Evolutionary conservation across 2,797 vertebrate species (phyloP).

Genomic region (Tinamus major): DNA sequence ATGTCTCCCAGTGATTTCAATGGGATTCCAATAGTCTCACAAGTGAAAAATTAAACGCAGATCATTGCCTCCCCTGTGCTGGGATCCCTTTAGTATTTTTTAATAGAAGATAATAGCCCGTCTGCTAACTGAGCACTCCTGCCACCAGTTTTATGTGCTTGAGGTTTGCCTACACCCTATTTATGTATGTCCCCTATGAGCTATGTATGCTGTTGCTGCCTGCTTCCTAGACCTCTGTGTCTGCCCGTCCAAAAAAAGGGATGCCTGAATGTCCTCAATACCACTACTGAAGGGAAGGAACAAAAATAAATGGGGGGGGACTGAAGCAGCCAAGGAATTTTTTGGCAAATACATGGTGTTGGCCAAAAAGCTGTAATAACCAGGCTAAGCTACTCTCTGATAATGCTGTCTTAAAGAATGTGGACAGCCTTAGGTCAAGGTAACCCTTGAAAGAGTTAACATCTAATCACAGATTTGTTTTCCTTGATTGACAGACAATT

Average conservation of each 20-base stretch:
- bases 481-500: slow-evolving; percentile 77
- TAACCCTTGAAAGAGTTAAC: slow-evolving; percentile 54
- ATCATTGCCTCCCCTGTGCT: background rate
- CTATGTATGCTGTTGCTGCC: background rate
- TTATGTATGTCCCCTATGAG: fast-evolving
- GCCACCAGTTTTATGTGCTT: background rate
- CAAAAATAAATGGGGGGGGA: background rate
- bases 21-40: fast-evolving
- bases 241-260: background rate
- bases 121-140: background rate
- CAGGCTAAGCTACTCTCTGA: background rate
- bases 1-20: background rate
- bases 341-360: background rate
- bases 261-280: background rate
- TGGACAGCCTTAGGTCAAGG: background rate
- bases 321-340: background rate
- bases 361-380: background rate
- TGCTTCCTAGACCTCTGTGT: background rate
- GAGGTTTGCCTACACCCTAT: background rate
- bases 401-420: background rate
- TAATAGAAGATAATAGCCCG: background rate
- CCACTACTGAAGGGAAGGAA: background rate
- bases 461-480: slow-evolving; percentile 66
- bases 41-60: background rate
- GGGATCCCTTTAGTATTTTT: background rate